Conservation (phyloP, 1,140 invertebrate genomes). For the Lethocerus indicus region DNA sequence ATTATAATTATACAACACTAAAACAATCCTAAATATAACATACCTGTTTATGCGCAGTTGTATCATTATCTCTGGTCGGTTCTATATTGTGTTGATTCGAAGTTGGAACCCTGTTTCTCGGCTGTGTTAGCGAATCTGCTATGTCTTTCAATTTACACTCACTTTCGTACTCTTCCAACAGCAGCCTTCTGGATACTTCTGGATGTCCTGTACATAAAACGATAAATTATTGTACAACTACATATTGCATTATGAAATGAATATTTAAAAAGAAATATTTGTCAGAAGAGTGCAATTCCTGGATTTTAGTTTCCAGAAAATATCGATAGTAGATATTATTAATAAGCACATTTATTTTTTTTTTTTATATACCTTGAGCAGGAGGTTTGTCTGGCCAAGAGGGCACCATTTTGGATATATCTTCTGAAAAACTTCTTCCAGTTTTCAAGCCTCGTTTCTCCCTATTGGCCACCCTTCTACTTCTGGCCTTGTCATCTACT, state of each 20-base stretch:
- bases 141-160: conserved; percentile 49
- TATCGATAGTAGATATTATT: no score
- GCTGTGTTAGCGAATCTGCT: conserved; percentile 47
- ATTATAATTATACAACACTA: no score
- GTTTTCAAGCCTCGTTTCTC: conserved; percentile 19
- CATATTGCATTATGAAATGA: no score
- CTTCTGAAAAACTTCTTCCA: conserved; percentile 20
- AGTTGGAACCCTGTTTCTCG: conserved; percentile 20
- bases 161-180: conserved; percentile 29
- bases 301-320: no score
- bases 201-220: background rate
- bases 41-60: conserved; percentile 30
- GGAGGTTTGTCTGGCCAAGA: conserved; percentile 11
- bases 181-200: conserved; percentile 23
- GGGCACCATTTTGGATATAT: conserved; percentile 20
- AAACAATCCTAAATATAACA: no score
- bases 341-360: no score
- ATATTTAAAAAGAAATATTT: no score
- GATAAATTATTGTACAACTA: no score
- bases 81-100: conserved; percentile 18
- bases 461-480: conserved; percentile 17
- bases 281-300: no score
- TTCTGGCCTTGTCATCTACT: conserved; percentile 48
- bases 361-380: conserved; percentile 7
- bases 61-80: conserved; percentile 29